Conservation (phyloP, 2,113 vertebrate genomes). For the Coregonus clupeaformis region DNA sequence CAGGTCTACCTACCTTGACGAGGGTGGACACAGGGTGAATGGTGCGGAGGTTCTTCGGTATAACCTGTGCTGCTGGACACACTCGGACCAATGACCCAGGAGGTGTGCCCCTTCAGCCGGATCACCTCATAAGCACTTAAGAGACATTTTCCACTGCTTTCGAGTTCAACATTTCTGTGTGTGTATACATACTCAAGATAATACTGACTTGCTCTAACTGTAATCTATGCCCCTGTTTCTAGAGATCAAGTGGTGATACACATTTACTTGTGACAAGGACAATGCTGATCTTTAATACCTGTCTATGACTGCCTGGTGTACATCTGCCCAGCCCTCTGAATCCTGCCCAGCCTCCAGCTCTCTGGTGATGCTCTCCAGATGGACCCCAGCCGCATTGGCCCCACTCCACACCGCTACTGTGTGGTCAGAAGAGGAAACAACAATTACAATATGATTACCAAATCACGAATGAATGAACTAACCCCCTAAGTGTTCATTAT, state of each 20-base stretch:
- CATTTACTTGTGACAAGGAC: no score
- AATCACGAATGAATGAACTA: background rate
- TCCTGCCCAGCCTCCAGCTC: conserved; percentile 37
- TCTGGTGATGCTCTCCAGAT: conserved; percentile 41
- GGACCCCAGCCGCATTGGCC: conserved; percentile 53
- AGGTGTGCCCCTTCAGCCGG: conserved; percentile 58
- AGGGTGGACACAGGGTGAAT: conserved; percentile 41
- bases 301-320: conserved; percentile 52
- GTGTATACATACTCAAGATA: no score
- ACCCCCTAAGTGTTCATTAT: background rate
- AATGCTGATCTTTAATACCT: conserved; percentile 33
- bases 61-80: conserved; percentile 47
- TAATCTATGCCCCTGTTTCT: no score
- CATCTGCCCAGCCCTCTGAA: conserved; percentile 43
- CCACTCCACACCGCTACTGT: conserved; percentile 57
- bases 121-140: conserved; percentile 58
- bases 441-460: background rate
- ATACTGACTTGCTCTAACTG: no score
- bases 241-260: no score
- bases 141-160: background rate
- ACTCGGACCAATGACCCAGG: conserved; percentile 62
- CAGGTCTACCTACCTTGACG: conserved; percentile 49
- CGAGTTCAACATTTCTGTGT: no score
- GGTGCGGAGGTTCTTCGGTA: conserved; percentile 56
- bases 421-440: background rate